A percentile compares a stretch with the other conserved stretches of the same genome.
Evolutionary conservation across 2,797 vertebrate species (phyloP).

Genomic region (Cynopterus sphinx): DNA sequence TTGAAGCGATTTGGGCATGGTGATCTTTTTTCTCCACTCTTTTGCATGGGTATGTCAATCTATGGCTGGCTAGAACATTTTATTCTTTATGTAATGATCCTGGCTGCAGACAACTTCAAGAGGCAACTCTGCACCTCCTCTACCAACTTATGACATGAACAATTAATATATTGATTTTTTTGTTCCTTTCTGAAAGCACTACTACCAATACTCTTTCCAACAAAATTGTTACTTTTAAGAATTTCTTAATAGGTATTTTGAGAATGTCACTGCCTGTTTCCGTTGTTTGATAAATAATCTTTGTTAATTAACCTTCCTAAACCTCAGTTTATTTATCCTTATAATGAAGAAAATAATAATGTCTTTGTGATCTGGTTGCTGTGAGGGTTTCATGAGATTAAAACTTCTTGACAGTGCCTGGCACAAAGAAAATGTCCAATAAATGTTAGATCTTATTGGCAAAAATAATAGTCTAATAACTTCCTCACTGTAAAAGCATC

Average conservation of each 20-base stretch:
- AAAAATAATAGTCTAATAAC: constrained; percentile 44
- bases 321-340: constrained; percentile 5
- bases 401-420: constrained; percentile 6
- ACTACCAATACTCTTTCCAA: not conserved
- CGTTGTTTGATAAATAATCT: constrained; percentile 6
- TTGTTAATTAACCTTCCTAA: constrained; percentile 17
- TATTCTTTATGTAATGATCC: constrained; percentile 27
- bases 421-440: constrained; percentile 8
- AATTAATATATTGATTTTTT: not conserved
- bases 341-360: not conserved
- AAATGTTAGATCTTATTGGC: not conserved
- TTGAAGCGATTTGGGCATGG: constrained; percentile 26
- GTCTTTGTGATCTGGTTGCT: not conserved
- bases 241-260: not conserved
- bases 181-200: not conserved
- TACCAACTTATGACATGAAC: not conserved
- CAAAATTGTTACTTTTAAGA: not conserved
- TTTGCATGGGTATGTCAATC: constrained; percentile 40
- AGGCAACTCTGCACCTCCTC: not conserved
- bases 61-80: constrained; percentile 28
- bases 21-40: constrained; percentile 31
- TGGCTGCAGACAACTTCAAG: not conserved
- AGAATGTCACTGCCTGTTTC: not conserved
- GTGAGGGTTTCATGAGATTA: not conserved
- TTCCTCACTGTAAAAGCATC: not conserved